Percentiles rank a stretch among this genome's conserved stretches.
Evolutionary conservation across 2,113 vertebrate species (phyloP).

Genomic region (Terrapene triunguis): DNA sequence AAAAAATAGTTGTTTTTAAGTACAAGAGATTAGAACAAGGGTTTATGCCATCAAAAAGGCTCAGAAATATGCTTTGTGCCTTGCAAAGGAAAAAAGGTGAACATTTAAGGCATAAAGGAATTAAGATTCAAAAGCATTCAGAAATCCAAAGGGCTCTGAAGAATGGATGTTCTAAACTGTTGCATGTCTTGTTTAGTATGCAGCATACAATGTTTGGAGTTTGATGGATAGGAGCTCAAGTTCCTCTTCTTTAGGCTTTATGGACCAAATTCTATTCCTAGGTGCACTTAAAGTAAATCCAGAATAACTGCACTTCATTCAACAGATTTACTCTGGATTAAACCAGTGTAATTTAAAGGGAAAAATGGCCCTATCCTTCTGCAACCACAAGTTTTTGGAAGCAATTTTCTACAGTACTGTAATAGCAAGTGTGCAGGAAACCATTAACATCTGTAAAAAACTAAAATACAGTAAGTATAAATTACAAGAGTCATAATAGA

Average conservation of each 20-base stretch:
- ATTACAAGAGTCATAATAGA: not conserved
- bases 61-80: not conserved
- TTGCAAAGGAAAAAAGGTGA: not conserved
- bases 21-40: not conserved
- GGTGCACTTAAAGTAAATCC: not conserved
- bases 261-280: not conserved
- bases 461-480: rapidly evolving
- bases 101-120: not conserved
- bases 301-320: not conserved
- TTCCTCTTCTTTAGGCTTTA: not conserved
- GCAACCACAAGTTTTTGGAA: not conserved
- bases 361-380: not conserved
- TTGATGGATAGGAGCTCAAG: not conserved
- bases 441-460: not conserved
- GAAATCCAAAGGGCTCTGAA: not conserved
- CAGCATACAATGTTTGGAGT: not conserved
- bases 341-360: not conserved
- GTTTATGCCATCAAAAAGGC: not conserved
- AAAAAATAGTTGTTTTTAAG: not conserved
- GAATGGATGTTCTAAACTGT: not conserved
- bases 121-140: not conserved
- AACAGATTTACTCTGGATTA: not conserved
- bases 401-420: not conserved
- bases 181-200: not conserved
- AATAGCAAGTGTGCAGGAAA: not conserved